Evolutionary conservation across 2,113 vertebrate genomes (phyloP).

Genomic region (Epinephelus lanceolatus): DNA sequence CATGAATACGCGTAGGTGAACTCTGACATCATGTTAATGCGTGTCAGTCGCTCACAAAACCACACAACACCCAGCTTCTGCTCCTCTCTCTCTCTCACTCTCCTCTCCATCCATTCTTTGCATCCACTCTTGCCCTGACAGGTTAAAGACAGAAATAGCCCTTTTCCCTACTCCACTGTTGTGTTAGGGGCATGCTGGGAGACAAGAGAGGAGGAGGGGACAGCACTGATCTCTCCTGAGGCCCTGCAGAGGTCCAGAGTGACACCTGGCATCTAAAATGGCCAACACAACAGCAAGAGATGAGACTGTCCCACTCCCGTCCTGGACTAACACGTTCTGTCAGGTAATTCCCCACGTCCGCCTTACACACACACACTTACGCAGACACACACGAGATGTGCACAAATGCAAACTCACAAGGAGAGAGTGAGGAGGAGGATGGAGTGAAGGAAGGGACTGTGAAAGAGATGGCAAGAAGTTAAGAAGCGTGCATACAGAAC

Average conservation of each 20-base stretch:
- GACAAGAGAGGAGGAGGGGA: constrained; percentile 27
- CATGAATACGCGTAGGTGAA: constrained; percentile 46
- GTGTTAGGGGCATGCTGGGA: constrained; percentile 16
- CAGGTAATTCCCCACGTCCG: constrained; percentile 74
- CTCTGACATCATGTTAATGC: constrained; percentile 43
- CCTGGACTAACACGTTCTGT: constrained; percentile 75
- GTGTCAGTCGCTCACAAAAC: constrained; percentile 5
- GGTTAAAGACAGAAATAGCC: constrained; percentile 27
- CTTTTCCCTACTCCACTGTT: background rate
- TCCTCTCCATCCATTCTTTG: background rate
- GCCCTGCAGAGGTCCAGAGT: constrained; percentile 58
- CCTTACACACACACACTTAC: constrained; percentile 26
- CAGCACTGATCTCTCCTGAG: constrained; percentile 51
- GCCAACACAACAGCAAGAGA: constrained; percentile 64
- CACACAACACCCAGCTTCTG: background rate
- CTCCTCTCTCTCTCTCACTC: background rate
- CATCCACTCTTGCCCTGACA: constrained; percentile 5
- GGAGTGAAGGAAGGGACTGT: background rate
- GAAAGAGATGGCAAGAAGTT: constrained; percentile 24
- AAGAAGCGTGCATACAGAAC: constrained; percentile 43
- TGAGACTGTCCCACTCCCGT: constrained; percentile 66
- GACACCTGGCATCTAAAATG: constrained; percentile 69
- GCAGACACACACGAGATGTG: constrained; percentile 23
- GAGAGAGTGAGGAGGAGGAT: background rate
- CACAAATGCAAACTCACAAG: constrained; percentile 49